Evolutionary conservation across 2,797 vertebrate genomes (phyloP).

Genomic region (Clamator glandarius): DNA sequence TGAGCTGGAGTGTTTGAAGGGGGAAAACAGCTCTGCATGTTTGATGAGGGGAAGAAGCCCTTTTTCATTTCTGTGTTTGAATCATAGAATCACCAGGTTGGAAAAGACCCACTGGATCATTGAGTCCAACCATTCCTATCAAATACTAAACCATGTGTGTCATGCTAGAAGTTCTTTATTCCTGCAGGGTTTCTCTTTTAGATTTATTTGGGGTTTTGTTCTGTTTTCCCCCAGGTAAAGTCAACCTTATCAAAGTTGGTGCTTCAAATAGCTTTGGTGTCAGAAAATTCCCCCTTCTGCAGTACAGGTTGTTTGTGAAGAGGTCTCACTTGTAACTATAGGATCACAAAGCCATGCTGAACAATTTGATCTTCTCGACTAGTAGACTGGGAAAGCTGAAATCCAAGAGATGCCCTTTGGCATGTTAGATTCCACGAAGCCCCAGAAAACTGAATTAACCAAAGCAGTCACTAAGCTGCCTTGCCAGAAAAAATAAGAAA

Average conservation of each 20-base stretch:
- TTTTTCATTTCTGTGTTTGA: neutral
- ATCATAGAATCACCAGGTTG: too few relatives aligned
- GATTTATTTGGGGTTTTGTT: neutral
- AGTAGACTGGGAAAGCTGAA: neutral
- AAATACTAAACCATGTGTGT: too few relatives aligned
- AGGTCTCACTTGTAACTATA: neutral
- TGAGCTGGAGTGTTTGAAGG: neutral
- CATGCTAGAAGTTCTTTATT: neutral
- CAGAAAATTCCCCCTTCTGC: neutral
- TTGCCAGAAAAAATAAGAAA: neutral
- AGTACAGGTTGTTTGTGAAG: neutral
- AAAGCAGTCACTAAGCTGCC: neutral
- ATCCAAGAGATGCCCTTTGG: neutral
- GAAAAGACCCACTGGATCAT: too few relatives aligned
- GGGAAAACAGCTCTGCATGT: neutral
- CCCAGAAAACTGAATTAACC: neutral
- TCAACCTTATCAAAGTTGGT: neutral
- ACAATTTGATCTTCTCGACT: neutral
- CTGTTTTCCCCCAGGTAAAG: neutral
- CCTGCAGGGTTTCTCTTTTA: neutral
- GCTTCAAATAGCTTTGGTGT: neutral
- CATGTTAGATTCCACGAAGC: neutral
- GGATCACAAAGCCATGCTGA: neutral
- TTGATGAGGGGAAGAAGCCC: neutral
- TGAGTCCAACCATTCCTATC: too few relatives aligned